phyloP scores from a whole-genome alignment of 92 coral and sea anemone genomes.

The Metridium senile region DNA sequence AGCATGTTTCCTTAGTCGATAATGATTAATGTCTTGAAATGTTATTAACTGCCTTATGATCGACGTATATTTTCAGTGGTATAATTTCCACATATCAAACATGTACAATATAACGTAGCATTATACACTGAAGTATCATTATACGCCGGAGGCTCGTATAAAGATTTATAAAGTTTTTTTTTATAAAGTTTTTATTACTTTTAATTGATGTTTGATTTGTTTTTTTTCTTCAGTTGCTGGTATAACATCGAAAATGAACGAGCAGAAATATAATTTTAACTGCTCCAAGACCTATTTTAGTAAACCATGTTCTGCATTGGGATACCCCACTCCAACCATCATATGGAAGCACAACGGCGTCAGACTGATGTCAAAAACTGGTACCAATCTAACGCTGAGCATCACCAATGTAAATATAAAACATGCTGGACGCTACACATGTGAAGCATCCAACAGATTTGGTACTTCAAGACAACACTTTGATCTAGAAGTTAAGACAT shows the following conservation, averaged over 20 bases:
- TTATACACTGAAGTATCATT: no score
- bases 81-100: no score
- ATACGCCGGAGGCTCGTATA: no score
- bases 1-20: no score
- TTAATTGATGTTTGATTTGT: no score
- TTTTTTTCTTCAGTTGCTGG: neutral
- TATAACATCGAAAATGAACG: neutral
- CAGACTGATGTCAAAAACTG: neutral
- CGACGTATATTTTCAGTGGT: no score
- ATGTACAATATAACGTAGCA: no score
- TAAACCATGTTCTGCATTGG: neutral
- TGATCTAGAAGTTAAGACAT: neutral
- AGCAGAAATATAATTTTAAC: neutral
- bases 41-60: no score
- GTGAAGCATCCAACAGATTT: conserved; percentile 4
- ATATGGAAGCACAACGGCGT: neutral
- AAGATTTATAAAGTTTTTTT: no score
- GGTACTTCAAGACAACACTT: conserved; percentile 11
- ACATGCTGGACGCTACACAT: conserved; percentile 5
- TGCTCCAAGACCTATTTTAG: neutral
- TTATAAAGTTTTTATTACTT: no score
- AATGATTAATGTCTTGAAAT: no score
- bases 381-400: neutral
- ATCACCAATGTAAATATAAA: neutral
- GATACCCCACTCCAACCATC: neutral